Evolutionary conservation across 2,797 vertebrate genomes (phyloP), one percentile per base, ranked within the genome.

Genomic region (Microctenopoma lineatum): DNA sequence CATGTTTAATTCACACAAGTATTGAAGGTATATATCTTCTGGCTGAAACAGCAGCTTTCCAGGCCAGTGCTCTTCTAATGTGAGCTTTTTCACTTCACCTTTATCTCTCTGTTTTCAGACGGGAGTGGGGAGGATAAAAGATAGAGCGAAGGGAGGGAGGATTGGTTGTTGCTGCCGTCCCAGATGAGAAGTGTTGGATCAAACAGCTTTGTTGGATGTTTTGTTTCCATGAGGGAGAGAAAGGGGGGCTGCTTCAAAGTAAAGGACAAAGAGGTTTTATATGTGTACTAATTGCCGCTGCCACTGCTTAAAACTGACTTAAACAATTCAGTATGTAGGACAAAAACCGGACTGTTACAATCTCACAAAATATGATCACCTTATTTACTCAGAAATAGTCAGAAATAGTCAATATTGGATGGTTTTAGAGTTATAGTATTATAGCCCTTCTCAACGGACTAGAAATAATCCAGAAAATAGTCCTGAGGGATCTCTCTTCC

Each of bases 1-100:
- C 80, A 86, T 89, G 70, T 89, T 91, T 91, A 87, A 92, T 90
- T 87, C 83, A 89, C 66, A 79, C 65, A 6, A 39, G 55, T 73
- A 80, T 81, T 79, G 82, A 84, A 83, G 75, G 80, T 48, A 47
- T 70, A 41, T 70, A 41, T 87, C 89, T 92, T 67, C 77, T 75
- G 80, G 90, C 90, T 68, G 84, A 78, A 80, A 70, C 59, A 18
- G 62, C 82, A 61, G 44, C 72, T 75, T 87, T 84, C 79, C 78
- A 46, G 73, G 79, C 67, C 81, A 85, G 56, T 84, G 77, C 56
- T 26, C 78, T 76, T 85, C 71, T 75, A 38, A 12, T 12, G 36
- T 38, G 11, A 38, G 36, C 36, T 38, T 38, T 38, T 3, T 38
- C 12, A 12, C 10, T 38, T 38, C 36, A 38, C 36, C 36, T 34